Evolutionary conservation across 2,113 vertebrate species (phyloP), one percentile per base, ranked within the genome.

Genomic region (Sceloporus tristichus): DNA sequence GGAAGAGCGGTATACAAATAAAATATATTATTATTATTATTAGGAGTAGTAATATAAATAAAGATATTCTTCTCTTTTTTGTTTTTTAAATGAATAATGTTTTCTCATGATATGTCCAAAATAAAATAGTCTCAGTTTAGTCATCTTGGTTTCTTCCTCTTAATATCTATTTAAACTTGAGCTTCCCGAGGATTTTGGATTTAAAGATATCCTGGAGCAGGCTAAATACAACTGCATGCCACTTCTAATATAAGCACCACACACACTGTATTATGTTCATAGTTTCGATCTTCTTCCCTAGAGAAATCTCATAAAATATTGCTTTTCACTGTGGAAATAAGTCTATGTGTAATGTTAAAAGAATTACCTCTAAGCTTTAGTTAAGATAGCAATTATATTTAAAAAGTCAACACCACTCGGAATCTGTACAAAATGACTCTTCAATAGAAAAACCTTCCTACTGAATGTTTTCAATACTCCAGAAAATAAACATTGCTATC

Each of bases 401-500:
- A 42, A 25, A 7, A 83, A 94, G 71, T 70, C 38, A 84, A 80
- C 56, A 71, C 53, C 65, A 59, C 29, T 88, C 89, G 90, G 90
- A 94, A 27, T 90, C 88, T 90, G 90, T 93, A 89, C 42, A 62
- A 90, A 48, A 71, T 76, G 80, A 68, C 25, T 23, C 62, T 78
- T 90, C 88, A 93, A 91, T 8, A 81, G 25, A 76, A 90, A 94
- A 92, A 27, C 90, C 78, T 90, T 34, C 79, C 82, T 93, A 92
- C 27, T 86, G 48, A 78, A 76, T 76, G 82, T 93, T 81, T 91
- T 91, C 87, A 87, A 62, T 53, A 84, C 70, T 90, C 82, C 65
- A 92, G 90, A 94, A 85, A 82, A 75, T n/a, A 94, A 93, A 93
- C 94, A 92, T 4, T 59, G 65, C 82, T 90, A 56, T 92, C 93